A percentile compares a stretch with the other conserved stretches of the same genome.
Evolutionary conservation across 1,140 invertebrate genomes (phyloP).

Genomic region (Asobara japonica): DNA sequence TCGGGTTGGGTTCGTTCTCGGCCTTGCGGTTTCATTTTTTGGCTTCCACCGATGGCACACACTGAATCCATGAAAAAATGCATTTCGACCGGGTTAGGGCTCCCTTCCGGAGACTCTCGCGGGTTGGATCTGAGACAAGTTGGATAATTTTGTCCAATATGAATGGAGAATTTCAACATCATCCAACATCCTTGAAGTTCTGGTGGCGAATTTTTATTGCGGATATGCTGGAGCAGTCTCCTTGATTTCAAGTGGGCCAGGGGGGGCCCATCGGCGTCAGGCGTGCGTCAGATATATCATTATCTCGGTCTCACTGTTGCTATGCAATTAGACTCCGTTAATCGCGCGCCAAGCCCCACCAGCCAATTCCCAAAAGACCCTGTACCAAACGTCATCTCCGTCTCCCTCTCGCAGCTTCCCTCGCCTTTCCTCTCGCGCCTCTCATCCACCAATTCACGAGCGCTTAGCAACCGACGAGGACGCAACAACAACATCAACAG

Average conservation of each 20-base stretch:
- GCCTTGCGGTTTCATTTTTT: too few species aligned
- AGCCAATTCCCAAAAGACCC: slow-evolving; percentile 1
- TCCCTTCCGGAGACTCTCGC: too few species aligned
- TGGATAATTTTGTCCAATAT: too few species aligned
- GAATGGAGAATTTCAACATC: neutral
- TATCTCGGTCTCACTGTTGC: slow-evolving; percentile 63
- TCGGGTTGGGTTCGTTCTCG: too few species aligned
- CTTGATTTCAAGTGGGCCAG: slow-evolving; percentile 55
- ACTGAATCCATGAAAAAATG: too few species aligned
- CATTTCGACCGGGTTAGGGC: too few species aligned
- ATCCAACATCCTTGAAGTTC: neutral
- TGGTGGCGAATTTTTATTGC: neutral
- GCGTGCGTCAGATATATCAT: slow-evolving; percentile 59
- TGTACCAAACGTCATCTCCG: neutral
- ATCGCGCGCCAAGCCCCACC: slow-evolving; percentile 45
- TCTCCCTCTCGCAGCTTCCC: neutral
- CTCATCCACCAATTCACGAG: neutral
- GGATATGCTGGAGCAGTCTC: slow-evolving; percentile 1
- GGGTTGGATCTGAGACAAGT: too few species aligned
- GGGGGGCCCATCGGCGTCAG: slow-evolving; percentile 38
- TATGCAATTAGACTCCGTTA: slow-evolving; percentile 65
- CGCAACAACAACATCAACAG: slow-evolving; percentile 27
- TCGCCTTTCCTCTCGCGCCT: neutral
- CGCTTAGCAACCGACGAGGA: slow-evolving; percentile 31
- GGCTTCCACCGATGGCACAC: too few species aligned